Base-by-base conservation (phyloP, 2,113 vertebrate genomes). In the Planiliza haematocheilus region DNA sequence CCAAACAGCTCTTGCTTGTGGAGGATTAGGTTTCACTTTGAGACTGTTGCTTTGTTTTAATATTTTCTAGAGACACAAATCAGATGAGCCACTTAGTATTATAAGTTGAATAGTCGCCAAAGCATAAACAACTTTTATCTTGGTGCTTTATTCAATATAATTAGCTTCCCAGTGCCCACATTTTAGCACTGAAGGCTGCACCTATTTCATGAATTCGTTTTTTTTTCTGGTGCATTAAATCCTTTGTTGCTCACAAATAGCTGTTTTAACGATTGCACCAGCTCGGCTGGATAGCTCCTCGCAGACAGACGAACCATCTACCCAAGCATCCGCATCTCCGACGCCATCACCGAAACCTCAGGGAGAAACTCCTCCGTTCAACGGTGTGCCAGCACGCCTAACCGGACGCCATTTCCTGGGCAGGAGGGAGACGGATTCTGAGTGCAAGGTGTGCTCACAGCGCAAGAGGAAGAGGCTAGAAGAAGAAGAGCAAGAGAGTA, bases 401-500 rank as follows among this genome's bases (percentile, higher is more conserved):
- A 84, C 59, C 0, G 91, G 88, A 11, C 89, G 89, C 43, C 91
- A 92, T 74, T 92, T 92, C 84, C 70, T 87, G 69, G 86, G 20
- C 36, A 63, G 38, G 68, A 86, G 57, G 52, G 87, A 86, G 10
- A 69, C 18, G 0, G 51, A 58, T 39, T 77, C 69, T 0, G 77
- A 77, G 81, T 92, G 91, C 79, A 87, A 79, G 57, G 87, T 92
- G 21, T 92, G 91, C 81, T 83, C 81, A 9, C 10, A 72, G 0
- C 4, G 10, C 41, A 91, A 86, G 57, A 83, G 85, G 70, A 90
- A 85, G 58, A 72, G 46, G 34, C 49, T 9, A 34, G 74, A 74
- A 67, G 79, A 86, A 13, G 82, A 83, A 18, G 52, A 69, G 18
- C 42, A 50, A 10, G 21, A 62, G 14, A 2, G 11, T 7, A 43